Evolutionary conservation across 1,140 invertebrate genomes (phyloP), one percentile per base, ranked within the genome.

Genomic region (Hydropsyche tenuis): DNA sequence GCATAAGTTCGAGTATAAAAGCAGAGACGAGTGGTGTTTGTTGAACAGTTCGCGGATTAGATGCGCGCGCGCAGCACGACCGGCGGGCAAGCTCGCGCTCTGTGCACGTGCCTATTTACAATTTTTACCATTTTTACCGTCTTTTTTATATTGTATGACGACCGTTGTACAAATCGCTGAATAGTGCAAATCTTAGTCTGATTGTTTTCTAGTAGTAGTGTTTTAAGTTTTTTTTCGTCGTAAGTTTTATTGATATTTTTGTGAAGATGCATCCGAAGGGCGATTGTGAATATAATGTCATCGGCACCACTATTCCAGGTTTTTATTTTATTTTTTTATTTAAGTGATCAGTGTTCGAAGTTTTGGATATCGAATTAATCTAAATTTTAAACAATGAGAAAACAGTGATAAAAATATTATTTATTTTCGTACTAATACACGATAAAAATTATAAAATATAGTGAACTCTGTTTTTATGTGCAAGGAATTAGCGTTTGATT

Each of bases 281-380:
- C 12, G 76, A 77, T 45, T 77, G 76, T 22, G 76, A 77, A 65
- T 77, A 77, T 42, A 77, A 77, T 66, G 71, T 73, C 20, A 45
- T 77, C 18, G 76, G 76, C 53, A 69, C 53, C 3, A 42, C 70
- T 48, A 73, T 74, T 7, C 76, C 73, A 74, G 73, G 76, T 77
- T 69, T 42, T 14, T 53, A 53, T 20, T 53, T 18, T 53, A 53
- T 53, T 53, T 7, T 60, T 60, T 60, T 25, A 25, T 60, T 60
- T 60, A 22, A 25, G 7, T 60, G 22, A 23, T 56, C 4, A 56
- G 20, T 20, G 9, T 56, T 3, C 4, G 45, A n/a, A n/a, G n/a
- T n/a, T n/a, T n/a, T n/a, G n/a, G n/a, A n/a, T n/a, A n/a, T n/a
- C n/a, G n/a, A n/a, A n/a, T n/a, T n/a, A n/a, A n/a, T n/a, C n/a